Evolutionary conservation across 37 sponge, comb jelly and placozoan species (phyloP), one percentile per base, ranked within the genome.

Genomic region (Corticium candelabrum): DNA sequence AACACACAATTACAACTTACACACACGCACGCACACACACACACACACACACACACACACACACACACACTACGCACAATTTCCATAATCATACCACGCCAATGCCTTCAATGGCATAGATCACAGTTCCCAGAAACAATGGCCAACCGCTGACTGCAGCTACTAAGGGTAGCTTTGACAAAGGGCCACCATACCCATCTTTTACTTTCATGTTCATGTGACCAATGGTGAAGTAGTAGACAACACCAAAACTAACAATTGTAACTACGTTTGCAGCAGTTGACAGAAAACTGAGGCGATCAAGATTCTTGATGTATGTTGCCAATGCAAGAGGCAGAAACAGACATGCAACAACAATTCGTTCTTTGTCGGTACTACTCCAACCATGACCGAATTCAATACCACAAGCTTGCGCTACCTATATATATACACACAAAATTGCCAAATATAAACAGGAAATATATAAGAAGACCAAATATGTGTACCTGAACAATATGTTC

Each of bases 71-170:
- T 11, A 32, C 1, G 41, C 34, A 29, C 1, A 1, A 67, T 3
- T 36, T 71, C 15, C 2, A 34, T n/a, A n/a, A 15, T 41, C 89
- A 82, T 77, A 91, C 89, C 40, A 82, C 43, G 70, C 95, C 89
- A 73, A 95, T 95, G 0, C 92, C 90, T 50, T 91, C 96, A 77
- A 81, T 91, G 15, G 96, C 83, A 43, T 85, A 95, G 15, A 95
- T 43, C 0, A 77, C 90, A 35, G 43, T 89, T 38, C 90, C 92
- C 80, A 95, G 85, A 82, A 84, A 95, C 2, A 95, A 74, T 15
- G 89, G 85, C 62, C 62, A 50, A 27, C 62, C 62, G 15, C 15
- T 21, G 15, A 21, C 15, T 11, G 11, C 62, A 21, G 62, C 62
- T 11, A 50, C 62, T 11, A 50, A 21, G 62, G 11, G 62, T 21